Conservation (phyloP, 2,113 vertebrate species). For the Hiodon alosoides region DNA sequence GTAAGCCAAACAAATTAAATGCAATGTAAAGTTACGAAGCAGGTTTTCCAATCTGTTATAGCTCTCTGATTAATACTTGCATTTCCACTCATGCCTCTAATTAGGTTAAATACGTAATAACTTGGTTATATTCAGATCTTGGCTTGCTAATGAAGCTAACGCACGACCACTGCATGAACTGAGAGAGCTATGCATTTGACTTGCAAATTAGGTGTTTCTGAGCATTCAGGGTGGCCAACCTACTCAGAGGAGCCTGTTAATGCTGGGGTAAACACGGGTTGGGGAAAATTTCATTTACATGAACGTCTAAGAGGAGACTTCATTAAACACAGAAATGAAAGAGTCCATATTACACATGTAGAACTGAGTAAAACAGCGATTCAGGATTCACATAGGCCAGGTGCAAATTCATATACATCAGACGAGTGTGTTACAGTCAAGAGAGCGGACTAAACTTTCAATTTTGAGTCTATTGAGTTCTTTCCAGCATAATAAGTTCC, state of each 20-base stretch:
- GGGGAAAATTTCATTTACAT: background rate
- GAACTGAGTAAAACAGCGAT: background rate
- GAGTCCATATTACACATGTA: background rate
- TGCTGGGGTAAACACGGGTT: background rate
- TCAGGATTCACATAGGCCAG: background rate
- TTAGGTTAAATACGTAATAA: slow-evolving; percentile 19
- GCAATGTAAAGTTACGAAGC: background rate
- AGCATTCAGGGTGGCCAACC: background rate
- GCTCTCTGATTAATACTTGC: slow-evolving; percentile 8
- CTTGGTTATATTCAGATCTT: slow-evolving; percentile 1
- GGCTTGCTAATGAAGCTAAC: slow-evolving; percentile 5
- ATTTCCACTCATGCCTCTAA: slow-evolving; percentile 6
- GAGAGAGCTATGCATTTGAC: background rate
- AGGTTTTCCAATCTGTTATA: background rate
- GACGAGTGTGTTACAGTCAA: background rate
- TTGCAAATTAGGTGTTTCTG: background rate
- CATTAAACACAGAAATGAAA: background rate
- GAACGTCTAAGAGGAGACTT: background rate
- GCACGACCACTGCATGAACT: background rate
- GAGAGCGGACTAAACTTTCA: background rate
- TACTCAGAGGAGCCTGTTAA: background rate
- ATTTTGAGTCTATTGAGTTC: background rate
- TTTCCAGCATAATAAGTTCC: slow-evolving; percentile 1
- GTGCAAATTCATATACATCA: background rate
- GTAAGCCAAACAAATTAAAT: background rate